Conservation (phyloP, 2,797 vertebrate genomes). For the Gymnothorax javanicus region DNA sequence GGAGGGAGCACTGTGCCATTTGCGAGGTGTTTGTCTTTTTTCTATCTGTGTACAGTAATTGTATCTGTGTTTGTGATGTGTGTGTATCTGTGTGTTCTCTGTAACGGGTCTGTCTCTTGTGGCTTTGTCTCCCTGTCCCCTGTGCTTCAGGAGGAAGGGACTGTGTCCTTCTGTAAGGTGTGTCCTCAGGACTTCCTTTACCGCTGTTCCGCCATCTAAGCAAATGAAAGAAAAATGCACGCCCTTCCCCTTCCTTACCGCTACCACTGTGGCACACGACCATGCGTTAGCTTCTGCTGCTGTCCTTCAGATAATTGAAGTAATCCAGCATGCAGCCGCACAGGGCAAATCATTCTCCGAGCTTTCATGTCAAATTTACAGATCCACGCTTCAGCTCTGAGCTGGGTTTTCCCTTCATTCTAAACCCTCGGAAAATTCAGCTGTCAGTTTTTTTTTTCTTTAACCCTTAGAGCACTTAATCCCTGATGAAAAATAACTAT, state of each 20-base stretch:
- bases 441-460: slow-evolving; percentile 25
- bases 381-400: slow-evolving; percentile 55
- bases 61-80: background rate
- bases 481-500: too few relatives aligned
- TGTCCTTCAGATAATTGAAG: slow-evolving; percentile 42
- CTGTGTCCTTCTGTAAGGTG: slow-evolving; percentile 99
- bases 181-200: slow-evolving; percentile 72
- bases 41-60: slow-evolving; percentile 34
- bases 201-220: slow-evolving; percentile 50
- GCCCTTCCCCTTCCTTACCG: slow-evolving; percentile 44
- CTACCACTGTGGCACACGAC: slow-evolving; percentile 18
- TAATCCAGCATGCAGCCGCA: slow-evolving; percentile 66
- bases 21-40: background rate
- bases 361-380: slow-evolving; percentile 24
- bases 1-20: slow-evolving; percentile 23
- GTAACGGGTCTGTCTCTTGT: slow-evolving; percentile 79
- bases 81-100: slow-evolving; percentile 37
- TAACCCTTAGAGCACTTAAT: background rate
- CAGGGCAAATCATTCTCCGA: slow-evolving; percentile 53
- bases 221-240: slow-evolving; percentile 55
- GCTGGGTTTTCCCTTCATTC: slow-evolving; percentile 44
- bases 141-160: slow-evolving; percentile 94
- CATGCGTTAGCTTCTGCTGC: slow-evolving; percentile 70
- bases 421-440: slow-evolving; percentile 49
- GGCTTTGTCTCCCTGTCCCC: slow-evolving; percentile 70